Conservation (phyloP, 2,888 invertebrate species). For the Hoplodrina ambigua region DNA sequence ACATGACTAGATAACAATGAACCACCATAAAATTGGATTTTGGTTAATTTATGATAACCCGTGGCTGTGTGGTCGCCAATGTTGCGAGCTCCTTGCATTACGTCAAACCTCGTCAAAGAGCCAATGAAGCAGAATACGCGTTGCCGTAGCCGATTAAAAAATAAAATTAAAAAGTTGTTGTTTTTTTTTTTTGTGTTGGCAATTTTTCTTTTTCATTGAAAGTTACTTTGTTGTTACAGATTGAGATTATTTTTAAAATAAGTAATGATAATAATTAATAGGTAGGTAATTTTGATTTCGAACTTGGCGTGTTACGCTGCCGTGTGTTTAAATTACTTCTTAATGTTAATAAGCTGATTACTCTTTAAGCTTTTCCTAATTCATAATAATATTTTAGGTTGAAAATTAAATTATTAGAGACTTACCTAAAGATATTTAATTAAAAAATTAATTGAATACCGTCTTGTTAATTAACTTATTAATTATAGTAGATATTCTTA, state of each 20-base stretch:
- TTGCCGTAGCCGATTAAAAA: conserved; percentile 67
- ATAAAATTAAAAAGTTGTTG: conserved; percentile 61
- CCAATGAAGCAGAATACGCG: conserved; percentile 77
- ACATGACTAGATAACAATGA: conserved; percentile 74
- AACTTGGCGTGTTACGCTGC: too few relatives aligned
- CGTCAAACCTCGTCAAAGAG: conserved; percentile 80
- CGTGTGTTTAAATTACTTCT: too few relatives aligned
- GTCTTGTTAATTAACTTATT: not conserved
- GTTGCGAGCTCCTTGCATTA: conserved; percentile 82
- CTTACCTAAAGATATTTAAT: not conserved
- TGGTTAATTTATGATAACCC: conserved; percentile 73
- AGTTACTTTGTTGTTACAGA: not conserved
- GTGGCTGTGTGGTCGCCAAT: conserved; percentile 78
- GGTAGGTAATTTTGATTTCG: too few relatives aligned
- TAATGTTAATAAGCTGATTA: not conserved
- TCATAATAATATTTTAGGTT: not conserved
- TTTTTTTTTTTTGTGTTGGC: conserved; percentile 16
- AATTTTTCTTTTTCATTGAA: conserved; percentile 28
- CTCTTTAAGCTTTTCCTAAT: not conserved
- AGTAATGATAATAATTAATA: too few relatives aligned
- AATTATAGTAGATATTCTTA: conserved; percentile 11
- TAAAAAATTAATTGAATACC: conserved; percentile 8
- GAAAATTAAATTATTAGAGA: not conserved
- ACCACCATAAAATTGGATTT: conserved; percentile 83
- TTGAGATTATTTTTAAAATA: too few relatives aligned